Base-by-base conservation (phyloP, 2,113 vertebrate species). In the Alexandromys fortis region DNA sequence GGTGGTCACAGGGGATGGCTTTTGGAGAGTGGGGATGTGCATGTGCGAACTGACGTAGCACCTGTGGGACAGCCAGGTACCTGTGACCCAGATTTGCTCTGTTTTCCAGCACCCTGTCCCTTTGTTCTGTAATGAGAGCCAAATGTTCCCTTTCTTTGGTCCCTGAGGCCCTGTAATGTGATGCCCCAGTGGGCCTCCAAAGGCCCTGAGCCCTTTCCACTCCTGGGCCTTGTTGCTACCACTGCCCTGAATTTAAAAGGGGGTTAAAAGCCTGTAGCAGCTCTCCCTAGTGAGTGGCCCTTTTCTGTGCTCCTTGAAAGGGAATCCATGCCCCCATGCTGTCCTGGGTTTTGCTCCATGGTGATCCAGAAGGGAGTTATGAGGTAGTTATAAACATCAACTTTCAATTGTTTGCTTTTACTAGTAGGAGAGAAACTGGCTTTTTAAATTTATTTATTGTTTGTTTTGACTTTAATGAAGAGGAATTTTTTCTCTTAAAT, bases 31-130 rank as follows among this genome's bases (percentile, higher is more conserved):
- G 89, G 98, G 97, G 98, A 98, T 98, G 98, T 98, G 97, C 97
- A 98, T 98, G 98, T 98, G 97, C 96, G 96, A 98, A 98, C 97
- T 97, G 97, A 98, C 95, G 67, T 73, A 97, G 98, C 98, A 98
- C 97, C 98, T 98, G 98, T 94, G 96, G 89, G 95, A 97, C 96
- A 98, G 89, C 96, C 98, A 98, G 97, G 96, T 98, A 96, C 83
- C 92, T 96, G 92, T 97, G 89, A 97, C 97, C 97, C 96, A 98
- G 95, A 90, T 98, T 98, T 94, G 0, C 81, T 98, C 96, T 94
- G 97, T 95, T 98, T 98, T 94, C 98, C 98, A 97, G 92, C 96
- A 98, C 95, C 97, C 94, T 70, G 0, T 94, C 90, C 58, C 98
- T 98, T 97, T 97, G 94, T 97, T 98, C 97, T 98, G 97, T 70